phyloP scores from a whole-genome alignment of 2,888 invertebrate species.

The Chymomyza fuscimana region DNA sequence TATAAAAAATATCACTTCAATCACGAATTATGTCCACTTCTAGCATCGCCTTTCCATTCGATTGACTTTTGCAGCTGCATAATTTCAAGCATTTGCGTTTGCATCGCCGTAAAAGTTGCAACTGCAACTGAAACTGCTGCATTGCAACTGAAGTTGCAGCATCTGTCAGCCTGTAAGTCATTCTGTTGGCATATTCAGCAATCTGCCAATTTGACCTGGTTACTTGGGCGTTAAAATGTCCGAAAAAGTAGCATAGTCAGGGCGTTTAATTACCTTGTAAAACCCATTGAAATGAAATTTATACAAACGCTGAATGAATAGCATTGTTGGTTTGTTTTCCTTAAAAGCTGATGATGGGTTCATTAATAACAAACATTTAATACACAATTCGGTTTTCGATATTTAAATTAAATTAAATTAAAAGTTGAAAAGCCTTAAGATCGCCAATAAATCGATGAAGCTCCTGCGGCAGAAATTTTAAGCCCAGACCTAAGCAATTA shows the following conservation, averaged over 20 bases:
- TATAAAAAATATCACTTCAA: too few species aligned
- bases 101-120: conserved; percentile 30
- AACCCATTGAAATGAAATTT: conserved; percentile 3
- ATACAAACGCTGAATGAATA: background rate
- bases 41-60: background rate
- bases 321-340: background rate
- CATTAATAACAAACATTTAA: conserved; percentile 47
- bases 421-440: too few species aligned
- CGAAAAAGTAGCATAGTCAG: background rate
- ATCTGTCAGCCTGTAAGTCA: background rate
- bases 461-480: too few species aligned
- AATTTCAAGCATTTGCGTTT: conserved; percentile 40
- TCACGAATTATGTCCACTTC: too few species aligned
- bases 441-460: too few species aligned
- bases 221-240: background rate
- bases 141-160: conserved; percentile 2
- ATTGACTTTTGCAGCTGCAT: conserved; percentile 23
- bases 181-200: conserved; percentile 18
- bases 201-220: background rate
- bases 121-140: conserved; percentile 7
- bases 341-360: background rate
- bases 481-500: too few species aligned
- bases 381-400: conserved; percentile 29
- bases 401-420: conserved; percentile 18
- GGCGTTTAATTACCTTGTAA: conserved; percentile 8